Conservation (phyloP, 2,113 vertebrate genomes). For the Peromyscus polionotus region DNA sequence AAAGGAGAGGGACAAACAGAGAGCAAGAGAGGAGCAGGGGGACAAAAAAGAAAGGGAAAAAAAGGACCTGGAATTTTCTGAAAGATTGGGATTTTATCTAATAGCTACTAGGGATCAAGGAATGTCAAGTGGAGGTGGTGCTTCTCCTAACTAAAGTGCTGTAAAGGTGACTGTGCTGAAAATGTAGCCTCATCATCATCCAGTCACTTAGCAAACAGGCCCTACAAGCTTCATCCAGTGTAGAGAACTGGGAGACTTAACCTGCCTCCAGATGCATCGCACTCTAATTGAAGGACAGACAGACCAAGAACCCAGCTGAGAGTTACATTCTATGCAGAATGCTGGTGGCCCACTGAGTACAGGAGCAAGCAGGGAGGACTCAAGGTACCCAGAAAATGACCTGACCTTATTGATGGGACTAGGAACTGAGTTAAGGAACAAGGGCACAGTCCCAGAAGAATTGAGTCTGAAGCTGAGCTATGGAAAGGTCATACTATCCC, state of each 20-base stretch:
- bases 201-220: slow-evolving; percentile 32
- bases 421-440: neutral
- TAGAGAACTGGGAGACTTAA: neutral
- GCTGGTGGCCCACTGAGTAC: neutral
- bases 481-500: neutral
- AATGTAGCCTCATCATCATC: neutral
- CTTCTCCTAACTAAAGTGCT: neutral
- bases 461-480: neutral
- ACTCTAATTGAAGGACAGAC: neutral
- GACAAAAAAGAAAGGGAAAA: too few relatives aligned
- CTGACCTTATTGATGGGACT: neutral
- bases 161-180: neutral
- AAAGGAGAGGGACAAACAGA: neutral
- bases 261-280: neutral
- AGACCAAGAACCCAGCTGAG: neutral
- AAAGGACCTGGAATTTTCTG: too few relatives aligned
- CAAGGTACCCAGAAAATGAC: neutral
- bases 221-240: neutral
- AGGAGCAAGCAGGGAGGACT: neutral
- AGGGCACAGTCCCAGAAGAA: neutral
- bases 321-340: neutral
- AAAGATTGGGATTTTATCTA: neutral
- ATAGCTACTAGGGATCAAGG: neutral
- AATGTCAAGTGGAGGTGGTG: neutral
- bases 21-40: rapidly evolving